Base-by-base conservation (phyloP, 2,888 invertebrate species). In the Meghimatium bilineatum region DNA sequence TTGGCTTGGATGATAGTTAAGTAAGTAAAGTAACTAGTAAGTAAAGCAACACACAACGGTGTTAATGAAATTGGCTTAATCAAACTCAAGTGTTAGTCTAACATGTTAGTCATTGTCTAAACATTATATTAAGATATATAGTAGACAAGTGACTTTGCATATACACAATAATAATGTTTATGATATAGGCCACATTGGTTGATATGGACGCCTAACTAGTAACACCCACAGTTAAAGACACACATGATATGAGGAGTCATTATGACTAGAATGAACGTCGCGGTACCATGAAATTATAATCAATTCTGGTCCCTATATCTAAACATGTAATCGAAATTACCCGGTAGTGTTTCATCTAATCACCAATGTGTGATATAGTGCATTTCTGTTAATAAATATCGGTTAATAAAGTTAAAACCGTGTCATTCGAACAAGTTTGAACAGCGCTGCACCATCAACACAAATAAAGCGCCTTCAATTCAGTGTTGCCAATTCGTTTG, bases 341-440 rank as follows among this genome's bases (percentile, higher is more conserved):
- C n/a, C n/a, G n/a, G 60, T 23, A 26, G 6, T 5, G n/a, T 63
- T 63, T 63, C n/a, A 63, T 63, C 14, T 63, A 63, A 26, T n/a
- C 6, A n/a, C 6, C 12, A n/a, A 8, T n/a, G 8, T 23, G 5
- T n/a, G 2, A 8, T n/a, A 63, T 63, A 12, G n/a, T 23, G 60
- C n/a, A 17, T 63, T 63, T n/a, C 56, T 56, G 56, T 17, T 10
- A 56, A 20, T 20, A 3, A 63, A 26, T n/a, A 63, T n/a, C n/a
- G 26, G 60, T n/a, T 63, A 6, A 10, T n/a, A 23, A 63, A 6
- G n/a, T n/a, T n/a, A n/a, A n/a, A n/a, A n/a, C 26, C 23, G 5
- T n/a, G n/a, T 26, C n/a, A 26, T 8, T 63, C n/a, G n/a, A 72
- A 49, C 72, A 72, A 49, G 72, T 72, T 72, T 3, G 49, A 72